Base-by-base conservation (phyloP, 2,888 invertebrate species). In the Dryobotodes eremita region DNA sequence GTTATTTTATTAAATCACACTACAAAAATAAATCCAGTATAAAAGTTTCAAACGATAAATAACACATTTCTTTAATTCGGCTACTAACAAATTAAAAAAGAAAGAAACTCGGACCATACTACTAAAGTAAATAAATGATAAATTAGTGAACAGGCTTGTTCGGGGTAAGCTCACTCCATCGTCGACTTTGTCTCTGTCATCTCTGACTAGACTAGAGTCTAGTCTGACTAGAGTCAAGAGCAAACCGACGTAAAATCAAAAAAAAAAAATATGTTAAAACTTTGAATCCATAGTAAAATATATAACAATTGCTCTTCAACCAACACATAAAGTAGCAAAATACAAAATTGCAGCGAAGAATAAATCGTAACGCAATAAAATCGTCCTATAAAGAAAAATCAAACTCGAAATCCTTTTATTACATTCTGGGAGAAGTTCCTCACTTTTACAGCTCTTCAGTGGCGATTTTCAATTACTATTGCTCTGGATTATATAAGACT, bases 321-420 rank as follows among this genome's bases (percentile, higher is more conserved):
- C 3, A 59, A 59, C 23, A 59, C 20, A 59, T 13, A 69, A 71
- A 62, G 55, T 36, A 57, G 36, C 36, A 42, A 71, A 86, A 71
- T 71, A 78, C 26, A 66, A 86, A 74, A 79, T 73, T 83, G 64
- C 66, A 72, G 42, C 66, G 10, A 71, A 65, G 50, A 84, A 80
- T 80, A 76, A 55, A 68, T 48, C 48, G 23, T 68, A 73, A 74
- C 50, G 64, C 53, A 84, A 76, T 87, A 80, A 84, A 87, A 71
- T 71, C 71, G 62, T 59, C 46, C 80, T 64, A 53, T 42, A 76
- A n/a, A 68, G 80, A 73, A 71, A 84, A 87, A 80, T 87, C 85
- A 62, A 80, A 84, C 23, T 80, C n/a, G n/a, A 74, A 84, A 80
- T 84, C 17, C 46, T 84, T 84, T 87, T 87, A 80, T 80, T 61